These are phyloP conservation scores for Irena cyanogastra DNA, from an alignment of 2,113 vertebrate genomes.

Conservation along the genomic window DNA sequence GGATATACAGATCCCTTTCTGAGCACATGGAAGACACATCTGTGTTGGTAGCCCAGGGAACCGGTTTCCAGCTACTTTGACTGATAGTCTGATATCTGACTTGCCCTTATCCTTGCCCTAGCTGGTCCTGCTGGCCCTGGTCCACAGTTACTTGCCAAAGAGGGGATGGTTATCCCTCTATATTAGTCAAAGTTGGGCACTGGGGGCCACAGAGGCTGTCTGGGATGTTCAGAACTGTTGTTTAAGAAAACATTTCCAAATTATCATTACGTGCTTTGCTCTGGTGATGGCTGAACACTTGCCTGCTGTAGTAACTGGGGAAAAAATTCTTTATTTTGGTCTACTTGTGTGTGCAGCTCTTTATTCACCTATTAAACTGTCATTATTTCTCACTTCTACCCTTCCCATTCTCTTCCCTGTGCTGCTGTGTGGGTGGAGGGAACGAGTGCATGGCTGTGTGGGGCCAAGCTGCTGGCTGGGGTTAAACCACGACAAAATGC, in stretches of 20 bases:
- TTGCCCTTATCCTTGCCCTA: neutral
- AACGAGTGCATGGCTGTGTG: neutral
- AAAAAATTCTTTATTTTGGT: neutral
- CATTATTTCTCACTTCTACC: neutral
- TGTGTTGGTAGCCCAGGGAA: neutral
- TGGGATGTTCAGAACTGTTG: neutral
- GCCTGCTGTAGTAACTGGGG: rapidly evolving
- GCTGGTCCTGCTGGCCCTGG: neutral
- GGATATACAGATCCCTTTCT: neutral
- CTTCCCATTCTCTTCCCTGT: neutral
- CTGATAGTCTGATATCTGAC: neutral
- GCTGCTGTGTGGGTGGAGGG: neutral
- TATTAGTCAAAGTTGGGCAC: neutral
- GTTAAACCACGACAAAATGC: neutral
- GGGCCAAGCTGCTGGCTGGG: neutral
- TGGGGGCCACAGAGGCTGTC: neutral
- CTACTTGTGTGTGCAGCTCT: neutral
- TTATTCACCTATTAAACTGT: neutral
- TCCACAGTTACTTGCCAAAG: neutral
- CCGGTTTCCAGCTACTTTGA: neutral
- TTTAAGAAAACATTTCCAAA: neutral
- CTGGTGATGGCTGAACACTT: neutral
- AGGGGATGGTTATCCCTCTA: neutral
- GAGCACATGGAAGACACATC: neutral
- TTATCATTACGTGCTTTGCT: neutral